Conservation (phyloP, 2,797 vertebrate genomes). For the Chelonia mydas region DNA sequence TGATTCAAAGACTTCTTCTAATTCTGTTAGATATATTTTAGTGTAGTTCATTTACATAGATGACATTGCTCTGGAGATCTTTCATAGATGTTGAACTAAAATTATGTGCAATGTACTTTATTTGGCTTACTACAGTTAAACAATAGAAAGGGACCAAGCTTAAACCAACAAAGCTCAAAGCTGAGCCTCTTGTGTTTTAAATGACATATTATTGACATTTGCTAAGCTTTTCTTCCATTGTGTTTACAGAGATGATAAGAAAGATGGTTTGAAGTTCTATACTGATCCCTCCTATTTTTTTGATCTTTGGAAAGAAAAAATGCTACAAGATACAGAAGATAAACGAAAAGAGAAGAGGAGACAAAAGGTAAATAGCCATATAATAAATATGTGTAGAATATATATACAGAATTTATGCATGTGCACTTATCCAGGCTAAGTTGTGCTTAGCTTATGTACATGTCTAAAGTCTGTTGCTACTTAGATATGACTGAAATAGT, state of each 20-base stretch:
- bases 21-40: background rate
- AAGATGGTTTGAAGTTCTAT: conserved; percentile 97
- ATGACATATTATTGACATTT: background rate
- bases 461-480: background rate
- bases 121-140: background rate
- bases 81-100: background rate
- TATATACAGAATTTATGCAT: background rate
- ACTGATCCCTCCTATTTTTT: conserved; percentile 99
- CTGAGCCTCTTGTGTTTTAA: background rate
- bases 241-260: conserved; percentile 92
- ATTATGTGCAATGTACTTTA: background rate
- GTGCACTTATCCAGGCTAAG: background rate
- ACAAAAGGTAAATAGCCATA: conserved; percentile 88
- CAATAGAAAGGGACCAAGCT: background rate
- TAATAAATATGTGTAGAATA: background rate
- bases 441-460: background rate
- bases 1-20: background rate
- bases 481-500: background rate
- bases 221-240: background rate
- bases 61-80: background rate
- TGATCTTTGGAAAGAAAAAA: conserved; percentile 98
- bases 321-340: conserved; percentile 99
- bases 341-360: conserved; percentile 98
- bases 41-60: background rate
- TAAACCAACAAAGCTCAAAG: background rate